Percentiles rank a stretch among this genome's conserved stretches.
These are phyloP conservation scores for Germaria angustata DNA, from an alignment of 2,888 invertebrate species.

Conservation along the genomic window DNA sequence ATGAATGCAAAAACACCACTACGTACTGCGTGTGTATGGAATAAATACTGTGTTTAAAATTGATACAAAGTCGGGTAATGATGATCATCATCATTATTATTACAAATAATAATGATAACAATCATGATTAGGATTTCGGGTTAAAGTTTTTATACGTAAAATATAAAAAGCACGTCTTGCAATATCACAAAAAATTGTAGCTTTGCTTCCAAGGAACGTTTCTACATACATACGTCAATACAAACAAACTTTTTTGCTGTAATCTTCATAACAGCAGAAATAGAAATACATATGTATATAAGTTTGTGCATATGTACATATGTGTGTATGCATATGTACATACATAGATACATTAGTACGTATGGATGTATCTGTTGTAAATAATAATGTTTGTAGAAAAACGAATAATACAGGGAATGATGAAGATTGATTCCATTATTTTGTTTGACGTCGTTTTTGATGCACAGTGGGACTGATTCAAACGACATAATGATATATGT, in stretches of 20 bases:
- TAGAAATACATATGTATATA: not conserved
- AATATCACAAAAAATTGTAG: conserved; percentile 37
- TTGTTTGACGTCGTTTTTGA: conserved; percentile 36
- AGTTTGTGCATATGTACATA: not conserved
- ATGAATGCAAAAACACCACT: not conserved
- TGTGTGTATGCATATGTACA: not conserved
- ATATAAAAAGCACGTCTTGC: conserved; percentile 35
- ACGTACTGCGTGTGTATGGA: not conserved
- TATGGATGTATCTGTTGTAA: no score
- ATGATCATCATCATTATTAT: conserved; percentile 19
- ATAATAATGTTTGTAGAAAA: not conserved
- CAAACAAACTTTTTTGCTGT: conserved; percentile 37
- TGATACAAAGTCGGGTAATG: conserved; percentile 17
- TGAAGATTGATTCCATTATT: conserved; percentile 57
- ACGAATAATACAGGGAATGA: conserved; percentile 26
- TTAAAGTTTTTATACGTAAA: conserved; percentile 34
- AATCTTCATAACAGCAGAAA: conserved; percentile 34
- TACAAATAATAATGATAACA: conserved; percentile 23
- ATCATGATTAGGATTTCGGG: conserved; percentile 46
- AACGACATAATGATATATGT: not conserved
- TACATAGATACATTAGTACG: not conserved
- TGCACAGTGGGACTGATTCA: not conserved
- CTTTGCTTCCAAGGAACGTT: conserved; percentile 19
- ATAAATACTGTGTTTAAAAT: conserved; percentile 21
- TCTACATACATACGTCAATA: conserved; percentile 17